Evolutionary conservation across 2,888 invertebrate species (phyloP).

Genomic region (Xylophagus ater): DNA sequence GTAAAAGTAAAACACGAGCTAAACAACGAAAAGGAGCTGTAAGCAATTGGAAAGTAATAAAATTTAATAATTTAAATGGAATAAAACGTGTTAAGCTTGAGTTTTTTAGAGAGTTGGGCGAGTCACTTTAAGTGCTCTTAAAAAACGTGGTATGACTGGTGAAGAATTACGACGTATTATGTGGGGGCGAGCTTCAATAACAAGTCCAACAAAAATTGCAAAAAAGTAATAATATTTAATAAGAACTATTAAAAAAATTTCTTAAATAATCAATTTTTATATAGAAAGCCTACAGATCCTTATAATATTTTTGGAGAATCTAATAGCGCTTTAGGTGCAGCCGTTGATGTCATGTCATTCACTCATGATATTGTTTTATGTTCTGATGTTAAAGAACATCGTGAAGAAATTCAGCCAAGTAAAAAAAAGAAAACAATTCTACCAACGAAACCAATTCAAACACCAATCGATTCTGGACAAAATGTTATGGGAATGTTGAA

Average conservation of each 20-base stretch:
- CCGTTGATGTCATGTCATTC: constrained; percentile 75
- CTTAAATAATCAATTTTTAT: not conserved
- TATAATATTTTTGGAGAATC: constrained; percentile 31
- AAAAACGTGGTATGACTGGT: constrained; percentile 73
- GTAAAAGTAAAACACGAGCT: constrained; percentile 90
- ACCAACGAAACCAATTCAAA: constrained; percentile 18
- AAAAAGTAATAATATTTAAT: constrained; percentile 40
- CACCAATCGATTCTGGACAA: no score
- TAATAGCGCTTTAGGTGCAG: constrained; percentile 55
- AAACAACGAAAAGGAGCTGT: constrained; percentile 93
- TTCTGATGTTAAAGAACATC: constrained; percentile 17
- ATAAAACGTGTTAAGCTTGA: not conserved
- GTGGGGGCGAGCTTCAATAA: constrained; percentile 85
- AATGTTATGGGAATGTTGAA: no score
- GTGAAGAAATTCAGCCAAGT: not conserved
- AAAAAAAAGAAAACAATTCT: not conserved
- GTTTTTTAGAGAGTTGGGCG: constrained; percentile 62
- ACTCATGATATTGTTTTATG: constrained; percentile 58
- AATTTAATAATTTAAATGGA: not conserved
- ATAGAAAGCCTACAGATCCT: constrained; percentile 31
- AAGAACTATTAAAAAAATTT: constrained; percentile 1
- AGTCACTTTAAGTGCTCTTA: constrained; percentile 72
- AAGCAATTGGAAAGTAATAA: constrained; percentile 86
- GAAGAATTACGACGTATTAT: constrained; percentile 75
- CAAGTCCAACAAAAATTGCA: constrained; percentile 66